Evolutionary conservation across 2,113 vertebrate species (phyloP).

Genomic region (Boleophthalmus pectinirostris): DNA sequence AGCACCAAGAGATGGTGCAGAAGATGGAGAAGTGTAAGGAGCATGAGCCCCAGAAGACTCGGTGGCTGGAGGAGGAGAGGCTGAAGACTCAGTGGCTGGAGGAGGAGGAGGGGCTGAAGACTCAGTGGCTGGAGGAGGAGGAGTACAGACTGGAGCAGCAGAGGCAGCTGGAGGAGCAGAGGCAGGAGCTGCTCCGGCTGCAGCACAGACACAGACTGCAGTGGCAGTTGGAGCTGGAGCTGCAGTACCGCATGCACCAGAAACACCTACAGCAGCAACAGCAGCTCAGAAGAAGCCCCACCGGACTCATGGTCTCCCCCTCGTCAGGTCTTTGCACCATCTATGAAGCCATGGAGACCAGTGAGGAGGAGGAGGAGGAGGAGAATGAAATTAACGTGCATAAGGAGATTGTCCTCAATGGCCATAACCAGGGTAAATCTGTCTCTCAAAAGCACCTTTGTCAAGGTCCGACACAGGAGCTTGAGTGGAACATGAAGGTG

Average conservation of each 20-base stretch:
- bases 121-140: conserved; percentile 58
- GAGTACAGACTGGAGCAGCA: conserved; percentile 68
- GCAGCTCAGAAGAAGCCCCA: conserved; percentile 62
- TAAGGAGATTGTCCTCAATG: neutral
- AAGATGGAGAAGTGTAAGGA: conserved; percentile 59
- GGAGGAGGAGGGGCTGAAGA: conserved; percentile 47
- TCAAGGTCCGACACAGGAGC: conserved; percentile 65
- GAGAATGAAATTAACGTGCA: conserved; percentile 30
- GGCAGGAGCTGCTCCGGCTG: conserved; percentile 69
- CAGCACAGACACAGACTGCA: conserved; percentile 63
- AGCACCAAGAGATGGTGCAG: conserved; percentile 59
- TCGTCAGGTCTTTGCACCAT: conserved; percentile 79
- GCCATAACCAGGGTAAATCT: conserved; percentile 9
- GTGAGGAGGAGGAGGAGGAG: conserved; percentile 67
- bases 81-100: conserved; percentile 46
- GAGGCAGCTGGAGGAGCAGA: conserved; percentile 63
- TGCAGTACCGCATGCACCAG: conserved; percentile 69
- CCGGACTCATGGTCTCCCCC: conserved; percentile 61
- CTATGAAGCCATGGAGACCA: conserved; percentile 80
- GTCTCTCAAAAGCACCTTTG: conserved; percentile 53
- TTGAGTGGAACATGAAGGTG: conserved; percentile 79
- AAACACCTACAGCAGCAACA: conserved; percentile 67
- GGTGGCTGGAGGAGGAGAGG: conserved; percentile 61
- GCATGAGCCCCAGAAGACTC: conserved; percentile 63
- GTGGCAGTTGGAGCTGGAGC: conserved; percentile 67